Conservation (phyloP, 1,140 invertebrate species). For the Caenorhabditis briggsae region DNA sequence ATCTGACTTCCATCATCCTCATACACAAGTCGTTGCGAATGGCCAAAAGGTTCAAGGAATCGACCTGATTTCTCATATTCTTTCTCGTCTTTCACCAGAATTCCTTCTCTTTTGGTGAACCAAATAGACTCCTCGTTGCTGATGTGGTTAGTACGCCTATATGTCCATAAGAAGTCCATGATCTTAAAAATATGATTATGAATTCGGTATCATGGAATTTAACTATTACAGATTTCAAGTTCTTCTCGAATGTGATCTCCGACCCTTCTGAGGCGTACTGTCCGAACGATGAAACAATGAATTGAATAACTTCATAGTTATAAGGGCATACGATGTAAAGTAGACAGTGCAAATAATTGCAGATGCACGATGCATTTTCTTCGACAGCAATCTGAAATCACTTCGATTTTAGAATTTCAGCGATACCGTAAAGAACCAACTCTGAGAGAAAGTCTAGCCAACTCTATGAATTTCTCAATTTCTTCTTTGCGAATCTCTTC, state of each 20-base stretch:
- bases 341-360: conserved; percentile 33
- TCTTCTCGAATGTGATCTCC: neutral
- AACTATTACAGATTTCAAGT: conserved; percentile 9
- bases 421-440: neutral
- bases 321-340: conserved; percentile 12
- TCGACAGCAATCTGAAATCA: neutral
- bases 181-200: neutral
- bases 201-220: neutral
- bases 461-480: conserved; percentile 19
- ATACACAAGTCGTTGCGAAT: conserved; percentile 1
- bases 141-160: conserved; percentile 25
- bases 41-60: conserved; percentile 16
- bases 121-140: conserved; percentile 38
- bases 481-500: conserved; percentile 16
- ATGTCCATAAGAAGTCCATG: conserved; percentile 14
- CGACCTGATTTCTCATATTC: neutral
- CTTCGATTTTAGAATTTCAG: neutral
- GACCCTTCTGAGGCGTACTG: conserved; percentile 1
- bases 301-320: conserved; percentile 49
- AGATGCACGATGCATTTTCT: conserved; percentile 21
- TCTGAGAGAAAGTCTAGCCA: conserved; percentile 4
- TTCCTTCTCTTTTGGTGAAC: conserved; percentile 29
- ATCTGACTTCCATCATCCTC: neutral
- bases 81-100: conserved; percentile 26
- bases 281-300: conserved; percentile 23